Evolutionary conservation across 2,888 invertebrate genomes (phyloP).

Genomic region (Papilio gigon): DNA sequence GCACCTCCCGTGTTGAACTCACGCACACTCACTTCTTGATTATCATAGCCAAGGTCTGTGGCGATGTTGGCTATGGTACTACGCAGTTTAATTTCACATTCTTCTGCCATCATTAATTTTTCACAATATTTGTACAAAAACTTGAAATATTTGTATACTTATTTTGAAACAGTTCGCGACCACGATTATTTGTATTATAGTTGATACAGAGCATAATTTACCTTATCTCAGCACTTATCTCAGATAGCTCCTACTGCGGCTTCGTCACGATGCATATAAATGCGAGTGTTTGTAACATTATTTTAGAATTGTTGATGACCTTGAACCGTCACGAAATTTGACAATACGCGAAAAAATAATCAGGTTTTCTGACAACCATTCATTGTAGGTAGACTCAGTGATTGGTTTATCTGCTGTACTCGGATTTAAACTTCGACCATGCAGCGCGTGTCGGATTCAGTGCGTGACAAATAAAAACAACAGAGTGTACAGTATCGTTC

Average conservation of each 20-base stretch:
- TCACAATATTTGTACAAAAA: neutral
- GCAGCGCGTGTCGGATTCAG: too few relatives aligned
- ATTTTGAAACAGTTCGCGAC: neutral
- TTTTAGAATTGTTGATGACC: too few relatives aligned
- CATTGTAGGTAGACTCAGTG: too few relatives aligned
- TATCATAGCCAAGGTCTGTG: constrained; percentile 48
- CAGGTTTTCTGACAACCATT: too few relatives aligned
- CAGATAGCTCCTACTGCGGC: neutral
- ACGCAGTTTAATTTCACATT: constrained; percentile 44
- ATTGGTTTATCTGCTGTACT: too few relatives aligned
- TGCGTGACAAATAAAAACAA: constrained; percentile 55
- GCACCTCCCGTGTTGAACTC: constrained; percentile 56
- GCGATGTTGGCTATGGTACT: constrained; percentile 51
- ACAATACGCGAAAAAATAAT: too few relatives aligned
- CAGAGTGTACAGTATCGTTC: constrained; percentile 64
- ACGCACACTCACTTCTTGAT: constrained; percentile 48
- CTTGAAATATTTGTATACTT: neutral
- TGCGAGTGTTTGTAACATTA: too few relatives aligned
- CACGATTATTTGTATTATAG: neutral
- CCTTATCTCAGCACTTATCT: neutral
- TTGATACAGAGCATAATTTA: neutral
- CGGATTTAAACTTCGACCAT: too few relatives aligned
- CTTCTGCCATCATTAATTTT: constrained; percentile 9
- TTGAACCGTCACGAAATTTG: too few relatives aligned
- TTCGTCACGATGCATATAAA: neutral